Evolutionary conservation across 2,113 vertebrate genomes (phyloP).

Genomic region (Meles meles): DNA sequence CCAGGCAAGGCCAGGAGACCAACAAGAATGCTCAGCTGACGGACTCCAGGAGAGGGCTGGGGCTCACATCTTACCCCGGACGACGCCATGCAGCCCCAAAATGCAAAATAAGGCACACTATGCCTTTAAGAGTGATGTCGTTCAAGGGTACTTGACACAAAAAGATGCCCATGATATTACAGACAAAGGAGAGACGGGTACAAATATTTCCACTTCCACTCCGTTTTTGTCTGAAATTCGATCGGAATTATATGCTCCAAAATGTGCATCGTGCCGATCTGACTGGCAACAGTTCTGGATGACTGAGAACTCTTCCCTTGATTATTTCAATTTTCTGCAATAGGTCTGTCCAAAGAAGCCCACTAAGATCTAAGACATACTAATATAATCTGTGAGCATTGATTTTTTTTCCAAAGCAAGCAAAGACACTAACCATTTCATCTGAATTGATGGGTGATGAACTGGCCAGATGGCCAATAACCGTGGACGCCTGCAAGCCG

Average conservation of each 20-base stretch:
- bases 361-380: background rate
- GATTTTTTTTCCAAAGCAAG: background rate
- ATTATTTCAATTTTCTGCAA: background rate
- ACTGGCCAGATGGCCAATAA: background rate
- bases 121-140: background rate
- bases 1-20: background rate
- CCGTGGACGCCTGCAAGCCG: fast-evolving
- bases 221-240: background rate
- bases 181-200: background rate
- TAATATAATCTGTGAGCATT: background rate
- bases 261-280: background rate
- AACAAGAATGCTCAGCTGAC: background rate
- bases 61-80: background rate
- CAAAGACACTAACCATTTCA: background rate
- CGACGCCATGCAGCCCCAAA: background rate
- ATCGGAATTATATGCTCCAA: background rate
- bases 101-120: fast-evolving
- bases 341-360: background rate
- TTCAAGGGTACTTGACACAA: background rate
- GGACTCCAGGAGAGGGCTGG: background rate
- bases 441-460: background rate
- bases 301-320: background rate
- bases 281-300: background rate
- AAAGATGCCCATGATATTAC: background rate
- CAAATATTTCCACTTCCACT: background rate